These are phyloP conservation scores for Indicator maculatus DNA, from an alignment of 2,113 vertebrate species.

Conservation along the genomic window DNA sequence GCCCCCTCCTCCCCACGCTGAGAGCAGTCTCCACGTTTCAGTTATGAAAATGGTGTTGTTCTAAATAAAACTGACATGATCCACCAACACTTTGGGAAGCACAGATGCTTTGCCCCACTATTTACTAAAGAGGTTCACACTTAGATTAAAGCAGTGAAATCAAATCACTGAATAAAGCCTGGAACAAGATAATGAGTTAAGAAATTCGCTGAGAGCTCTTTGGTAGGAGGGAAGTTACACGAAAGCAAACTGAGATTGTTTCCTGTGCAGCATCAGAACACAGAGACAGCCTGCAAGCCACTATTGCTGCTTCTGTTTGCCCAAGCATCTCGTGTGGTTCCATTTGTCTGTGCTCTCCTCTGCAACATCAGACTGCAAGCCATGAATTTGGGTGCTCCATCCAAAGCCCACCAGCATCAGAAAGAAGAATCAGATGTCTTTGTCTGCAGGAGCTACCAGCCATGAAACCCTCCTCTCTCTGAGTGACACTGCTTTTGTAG, in stretches of 20 bases:
- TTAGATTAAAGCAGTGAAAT: slow-evolving; percentile 69
- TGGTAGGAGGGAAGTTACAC: slow-evolving; percentile 22
- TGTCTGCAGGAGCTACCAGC: background rate
- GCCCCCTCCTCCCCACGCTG: background rate
- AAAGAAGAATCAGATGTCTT: background rate
- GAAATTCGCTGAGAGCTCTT: slow-evolving; percentile 14
- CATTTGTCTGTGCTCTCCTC: background rate
- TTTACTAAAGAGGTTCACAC: slow-evolving; percentile 72
- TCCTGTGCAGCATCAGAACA: background rate
- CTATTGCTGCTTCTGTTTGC: background rate
- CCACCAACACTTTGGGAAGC: slow-evolving; percentile 69
- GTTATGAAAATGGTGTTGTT: slow-evolving; percentile 52
- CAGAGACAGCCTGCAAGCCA: background rate
- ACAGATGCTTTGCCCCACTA: slow-evolving; percentile 73
- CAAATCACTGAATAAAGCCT: slow-evolving; percentile 63
- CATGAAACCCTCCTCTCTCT: background rate
- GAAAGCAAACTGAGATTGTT: slow-evolving; percentile 24
- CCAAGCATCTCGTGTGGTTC: background rate
- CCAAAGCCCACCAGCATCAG: background rate
- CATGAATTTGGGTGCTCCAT: background rate
- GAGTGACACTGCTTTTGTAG: background rate
- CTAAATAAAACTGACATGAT: slow-evolving; percentile 66
- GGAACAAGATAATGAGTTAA: slow-evolving; percentile 56
- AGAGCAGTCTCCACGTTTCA: slow-evolving; percentile 22
- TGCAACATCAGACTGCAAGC: background rate